A percentile compares a stretch with the other conserved stretches of the same genome.
phyloP scores from a whole-genome alignment of 64 coral and sea anemone genomes.

The Dendrophyllia cribrosa region DNA sequence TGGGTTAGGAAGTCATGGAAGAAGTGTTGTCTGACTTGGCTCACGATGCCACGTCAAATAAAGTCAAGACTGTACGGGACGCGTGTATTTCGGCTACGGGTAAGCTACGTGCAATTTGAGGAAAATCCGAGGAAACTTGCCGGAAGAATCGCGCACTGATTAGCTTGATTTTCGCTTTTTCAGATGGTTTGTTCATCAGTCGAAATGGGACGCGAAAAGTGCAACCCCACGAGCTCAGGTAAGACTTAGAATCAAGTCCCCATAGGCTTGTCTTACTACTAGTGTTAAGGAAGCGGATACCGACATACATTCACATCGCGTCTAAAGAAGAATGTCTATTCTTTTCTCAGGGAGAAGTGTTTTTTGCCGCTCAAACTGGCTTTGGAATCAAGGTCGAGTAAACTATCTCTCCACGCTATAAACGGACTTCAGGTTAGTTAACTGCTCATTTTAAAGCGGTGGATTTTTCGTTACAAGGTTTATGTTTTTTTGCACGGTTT shows the following conservation, averaged over 20 bases:
- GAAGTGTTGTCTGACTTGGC: slow-evolving; percentile 74
- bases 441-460: not conserved
- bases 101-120: slow-evolving; percentile 55
- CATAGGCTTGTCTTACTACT: slow-evolving; percentile 30
- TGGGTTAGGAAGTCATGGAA: slow-evolving; percentile 79
- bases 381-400: slow-evolving; percentile 82
- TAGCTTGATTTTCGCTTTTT: slow-evolving; percentile 39
- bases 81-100: slow-evolving; percentile 86
- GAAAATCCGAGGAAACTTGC: not conserved
- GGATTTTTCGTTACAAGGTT: not conserved
- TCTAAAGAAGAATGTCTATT: slow-evolving; percentile 26
- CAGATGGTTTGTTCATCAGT: slow-evolving; percentile 84
- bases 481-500: slow-evolving; percentile 20
- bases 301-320: slow-evolving; percentile 29
- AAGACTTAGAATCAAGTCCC: not conserved
- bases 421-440: slow-evolving; percentile 91
- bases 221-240: slow-evolving; percentile 89
- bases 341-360: slow-evolving; percentile 84
- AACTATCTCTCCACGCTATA: slow-evolving; percentile 86
- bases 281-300: slow-evolving; percentile 41
- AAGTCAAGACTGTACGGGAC: slow-evolving; percentile 80
- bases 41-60: slow-evolving; percentile 93
- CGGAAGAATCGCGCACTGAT: not conserved
- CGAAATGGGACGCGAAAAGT: slow-evolving; percentile 85
- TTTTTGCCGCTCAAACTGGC: slow-evolving; percentile 93